Conservation (phyloP, 37 sponge, comb jelly and placozoan genomes). For the Eunapius fragilis region DNA sequence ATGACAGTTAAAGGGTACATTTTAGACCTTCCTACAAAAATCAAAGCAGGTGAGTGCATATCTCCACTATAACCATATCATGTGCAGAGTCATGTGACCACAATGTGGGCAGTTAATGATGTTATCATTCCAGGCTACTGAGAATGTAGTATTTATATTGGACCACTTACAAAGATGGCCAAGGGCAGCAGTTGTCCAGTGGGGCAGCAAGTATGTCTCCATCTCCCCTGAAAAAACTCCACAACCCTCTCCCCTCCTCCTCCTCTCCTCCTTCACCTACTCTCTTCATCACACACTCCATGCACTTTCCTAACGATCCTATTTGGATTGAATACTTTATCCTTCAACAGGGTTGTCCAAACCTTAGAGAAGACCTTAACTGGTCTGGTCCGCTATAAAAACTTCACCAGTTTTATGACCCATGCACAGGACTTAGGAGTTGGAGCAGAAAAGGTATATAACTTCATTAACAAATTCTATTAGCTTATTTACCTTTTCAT, state of each 20-base stretch:
- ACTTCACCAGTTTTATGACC: background rate
- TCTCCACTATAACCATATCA: no score
- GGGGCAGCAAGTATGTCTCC: background rate
- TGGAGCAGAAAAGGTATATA: background rate
- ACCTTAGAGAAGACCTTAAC: background rate
- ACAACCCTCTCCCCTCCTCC: no score
- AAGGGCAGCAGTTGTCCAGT: background rate
- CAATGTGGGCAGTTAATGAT: background rate
- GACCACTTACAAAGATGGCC: background rate
- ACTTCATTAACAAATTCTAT: background rate
- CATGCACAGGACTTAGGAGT: background rate
- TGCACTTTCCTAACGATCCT: background rate
- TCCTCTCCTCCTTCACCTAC: background rate
- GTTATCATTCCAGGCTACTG: background rate
- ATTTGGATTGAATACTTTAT: no score
- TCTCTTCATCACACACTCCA: background rate
- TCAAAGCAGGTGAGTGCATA: background rate
- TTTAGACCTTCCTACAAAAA: background rate
- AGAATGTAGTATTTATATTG: background rate
- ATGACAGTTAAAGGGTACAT: no score
- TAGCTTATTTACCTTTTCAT: background rate
- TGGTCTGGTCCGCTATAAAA: background rate
- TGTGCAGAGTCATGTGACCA: background rate
- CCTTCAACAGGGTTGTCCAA: background rate
- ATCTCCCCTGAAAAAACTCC: background rate